Base-by-base conservation (phyloP, 2,888 invertebrate species). In the Lysandra coridon region DNA sequence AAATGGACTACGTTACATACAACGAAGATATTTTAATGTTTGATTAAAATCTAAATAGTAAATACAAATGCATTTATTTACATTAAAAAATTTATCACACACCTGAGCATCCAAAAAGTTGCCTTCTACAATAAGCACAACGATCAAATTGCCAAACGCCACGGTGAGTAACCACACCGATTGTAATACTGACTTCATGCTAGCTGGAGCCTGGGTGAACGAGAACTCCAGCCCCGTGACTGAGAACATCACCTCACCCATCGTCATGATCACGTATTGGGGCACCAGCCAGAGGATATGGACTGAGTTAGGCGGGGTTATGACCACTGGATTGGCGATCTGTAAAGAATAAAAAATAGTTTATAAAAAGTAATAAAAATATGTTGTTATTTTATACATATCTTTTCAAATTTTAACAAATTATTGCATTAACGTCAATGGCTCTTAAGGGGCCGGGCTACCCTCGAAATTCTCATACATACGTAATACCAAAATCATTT, bases 141-240 rank as follows among this genome's bases (percentile, higher is more conserved):
- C 99, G 80, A 99, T 96, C 57, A 99, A 92, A 91, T 99, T 99
- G 73, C 99, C 99, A 85, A 99, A 95, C 0, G 99, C 98, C 0
- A 98, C 98, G 0, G 99, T 98, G 78, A 99, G 92, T 17, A 99
- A 95, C 98, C 99, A 99, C 17, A 97, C 96, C 0, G 99, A 98
- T 89, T 98, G 97, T 78, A 99, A 90, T 0, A 99, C 97, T 0
- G 99, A 98, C 90, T 99, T 99, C 99, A 99, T 99, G 82, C 96
- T 97, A 5, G 95, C 88, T 0, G 99, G 99, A 0, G 99, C 98
- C 95, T 98, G 98, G 0, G 99, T 98, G 90, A 98, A 99, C 0
- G 99, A 98, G 91, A 99, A 99, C 88, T 98, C 98, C 37, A 99
- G 94, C 0, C 99, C 99, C 0, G 99, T 99, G 44, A 99, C 97